A percentile compares a stretch with the other conserved stretches of the same genome.
phyloP scores from a whole-genome alignment of 2,888 invertebrate genomes.

The Neoaliturus tenellus region DNA sequence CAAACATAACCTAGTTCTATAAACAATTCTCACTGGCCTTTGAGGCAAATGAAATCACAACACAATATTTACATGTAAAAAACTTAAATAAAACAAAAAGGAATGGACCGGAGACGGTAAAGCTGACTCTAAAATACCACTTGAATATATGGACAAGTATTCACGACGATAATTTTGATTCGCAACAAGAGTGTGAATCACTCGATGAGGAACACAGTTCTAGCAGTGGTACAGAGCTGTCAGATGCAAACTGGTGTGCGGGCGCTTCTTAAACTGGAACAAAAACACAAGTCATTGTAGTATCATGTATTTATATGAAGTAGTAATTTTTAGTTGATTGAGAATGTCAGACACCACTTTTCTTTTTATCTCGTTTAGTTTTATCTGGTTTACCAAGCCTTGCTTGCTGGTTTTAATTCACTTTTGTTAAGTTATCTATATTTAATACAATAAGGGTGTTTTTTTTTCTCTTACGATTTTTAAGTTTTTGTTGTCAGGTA shows the following conservation, averaged over 20 bases:
- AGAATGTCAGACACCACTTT: too few species aligned
- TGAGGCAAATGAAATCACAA: background rate
- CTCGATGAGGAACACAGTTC: conserved; percentile 38
- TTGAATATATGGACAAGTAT: conserved; percentile 13
- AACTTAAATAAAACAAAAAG: background rate
- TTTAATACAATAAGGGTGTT: too few species aligned
- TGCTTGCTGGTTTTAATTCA: too few species aligned
- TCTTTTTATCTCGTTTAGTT: too few species aligned
- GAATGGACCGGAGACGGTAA: conserved; percentile 11
- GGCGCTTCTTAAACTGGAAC: conserved; percentile 41
- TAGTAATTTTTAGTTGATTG: too few species aligned
- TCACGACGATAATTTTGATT: background rate
- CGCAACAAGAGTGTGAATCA: background rate
- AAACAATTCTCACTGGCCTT: background rate
- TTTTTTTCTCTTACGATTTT: too few species aligned
- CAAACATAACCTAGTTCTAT: background rate
- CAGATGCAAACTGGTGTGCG: background rate
- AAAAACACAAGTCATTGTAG: background rate
- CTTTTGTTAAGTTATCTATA: too few species aligned
- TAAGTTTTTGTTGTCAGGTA: too few species aligned
- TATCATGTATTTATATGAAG: background rate
- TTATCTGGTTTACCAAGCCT: too few species aligned
- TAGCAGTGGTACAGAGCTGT: conserved; percentile 45
- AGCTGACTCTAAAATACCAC: conserved; percentile 13
- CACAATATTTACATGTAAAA: background rate